Evolutionary conservation across 2,797 vertebrate species (phyloP).

Genomic region (Chrysocyon brachyurus): DNA sequence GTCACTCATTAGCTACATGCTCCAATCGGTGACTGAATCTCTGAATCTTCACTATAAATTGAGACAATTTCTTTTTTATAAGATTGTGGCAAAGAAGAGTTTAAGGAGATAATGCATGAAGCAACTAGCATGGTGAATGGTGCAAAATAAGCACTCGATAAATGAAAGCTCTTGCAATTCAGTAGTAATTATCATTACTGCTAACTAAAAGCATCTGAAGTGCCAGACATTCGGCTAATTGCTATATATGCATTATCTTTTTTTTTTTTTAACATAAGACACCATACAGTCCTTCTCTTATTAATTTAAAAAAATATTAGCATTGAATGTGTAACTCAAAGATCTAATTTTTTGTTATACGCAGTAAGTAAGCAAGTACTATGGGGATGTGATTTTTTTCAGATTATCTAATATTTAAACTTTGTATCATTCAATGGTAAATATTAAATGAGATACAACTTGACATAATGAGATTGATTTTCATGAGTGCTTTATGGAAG

Average conservation of each 20-base stretch:
- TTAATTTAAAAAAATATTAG: slow-evolving; percentile 37
- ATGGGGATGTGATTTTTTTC: neutral
- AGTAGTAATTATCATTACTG: neutral
- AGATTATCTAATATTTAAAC: neutral
- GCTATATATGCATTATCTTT: neutral
- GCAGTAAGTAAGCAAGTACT: neutral
- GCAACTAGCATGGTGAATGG: neutral
- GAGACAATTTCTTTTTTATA: neutral
- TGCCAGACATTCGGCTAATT: neutral
- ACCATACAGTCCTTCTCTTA: neutral
- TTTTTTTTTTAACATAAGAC: neutral
- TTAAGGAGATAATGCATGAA: neutral
- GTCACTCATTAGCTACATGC: neutral
- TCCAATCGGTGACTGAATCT: slow-evolving; percentile 5
- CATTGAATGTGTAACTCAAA: neutral
- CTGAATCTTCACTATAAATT: neutral
- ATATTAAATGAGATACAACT: slow-evolving; percentile 6
- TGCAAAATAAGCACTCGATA: neutral
- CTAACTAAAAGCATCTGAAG: neutral
- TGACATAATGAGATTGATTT: neutral
- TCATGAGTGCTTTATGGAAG: neutral
- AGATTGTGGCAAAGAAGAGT: neutral
- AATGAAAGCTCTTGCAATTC: neutral
- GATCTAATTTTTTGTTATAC: neutral
- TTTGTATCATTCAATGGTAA: neutral